A percentile compares a stretch with the other conserved stretches of the same genome.
phyloP scores from a whole-genome alignment of 2,888 invertebrate genomes.

The Plebejus melissa region DNA sequence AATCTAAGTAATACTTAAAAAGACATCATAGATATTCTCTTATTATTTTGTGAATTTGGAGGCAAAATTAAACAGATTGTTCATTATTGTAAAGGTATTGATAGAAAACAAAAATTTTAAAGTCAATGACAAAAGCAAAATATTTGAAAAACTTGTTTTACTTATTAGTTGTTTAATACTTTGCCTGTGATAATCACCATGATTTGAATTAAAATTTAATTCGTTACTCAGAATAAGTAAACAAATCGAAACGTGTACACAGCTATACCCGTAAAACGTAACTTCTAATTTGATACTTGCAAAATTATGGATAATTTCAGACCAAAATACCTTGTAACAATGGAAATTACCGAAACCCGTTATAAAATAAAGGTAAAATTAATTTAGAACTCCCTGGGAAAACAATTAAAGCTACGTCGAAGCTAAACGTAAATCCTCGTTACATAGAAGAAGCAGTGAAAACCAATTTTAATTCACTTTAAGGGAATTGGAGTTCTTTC shows the following conservation, averaged over 20 bases:
- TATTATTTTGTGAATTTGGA: too few species aligned
- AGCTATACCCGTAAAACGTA: not conserved
- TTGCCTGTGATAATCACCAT: not conserved
- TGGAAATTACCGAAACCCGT: slow-evolving; percentile 33
- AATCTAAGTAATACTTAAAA: too few species aligned
- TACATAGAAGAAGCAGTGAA: slow-evolving; percentile 40
- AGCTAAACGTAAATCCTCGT: slow-evolving; percentile 42
- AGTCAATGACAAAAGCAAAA: too few species aligned
- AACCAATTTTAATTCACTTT: slow-evolving; percentile 55
- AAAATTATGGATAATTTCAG: slow-evolving; percentile 17
- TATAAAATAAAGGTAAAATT: slow-evolving; percentile 37
- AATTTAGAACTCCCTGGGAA: slow-evolving; percentile 34
- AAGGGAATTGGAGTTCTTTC: slow-evolving; percentile 56
- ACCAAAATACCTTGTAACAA: slow-evolving; percentile 1
- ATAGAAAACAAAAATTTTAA: too few species aligned
- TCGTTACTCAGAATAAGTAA: not conserved
- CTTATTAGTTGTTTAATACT: too few species aligned
- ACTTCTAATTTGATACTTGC: not conserved
- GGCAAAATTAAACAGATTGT: too few species aligned
- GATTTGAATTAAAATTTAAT: not conserved
- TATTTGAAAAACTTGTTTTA: too few species aligned
- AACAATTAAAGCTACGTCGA: slow-evolving; percentile 38
- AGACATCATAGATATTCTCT: too few species aligned
- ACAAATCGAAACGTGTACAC: not conserved
- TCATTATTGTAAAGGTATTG: too few species aligned